phyloP scores from a whole-genome alignment of 2,797 vertebrate species.

The Oreonectes daqikongensis region DNA sequence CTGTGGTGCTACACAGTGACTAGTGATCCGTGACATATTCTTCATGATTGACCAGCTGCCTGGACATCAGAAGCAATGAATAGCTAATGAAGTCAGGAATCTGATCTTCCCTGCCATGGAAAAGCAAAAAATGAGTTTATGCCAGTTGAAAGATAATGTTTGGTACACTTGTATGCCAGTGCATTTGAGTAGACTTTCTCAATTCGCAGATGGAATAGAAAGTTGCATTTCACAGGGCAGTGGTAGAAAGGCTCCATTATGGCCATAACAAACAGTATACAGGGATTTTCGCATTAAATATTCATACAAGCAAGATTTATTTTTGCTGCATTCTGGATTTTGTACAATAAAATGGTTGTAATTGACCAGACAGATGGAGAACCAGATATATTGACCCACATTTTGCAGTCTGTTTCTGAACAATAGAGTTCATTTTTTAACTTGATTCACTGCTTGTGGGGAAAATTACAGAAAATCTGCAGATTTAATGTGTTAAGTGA shows the following conservation, averaged over 20 bases:
- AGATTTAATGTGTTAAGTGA: background rate
- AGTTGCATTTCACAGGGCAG: background rate
- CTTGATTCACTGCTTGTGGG: too few relatives aligned
- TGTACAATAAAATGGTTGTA: slow-evolving; percentile 17
- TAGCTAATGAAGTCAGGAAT: slow-evolving; percentile 67
- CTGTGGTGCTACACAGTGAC: slow-evolving; percentile 14
- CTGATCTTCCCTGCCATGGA: slow-evolving; percentile 46
- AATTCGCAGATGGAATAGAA: slow-evolving; percentile 24
- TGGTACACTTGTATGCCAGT: slow-evolving; percentile 40
- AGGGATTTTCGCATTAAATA: slow-evolving; percentile 31
- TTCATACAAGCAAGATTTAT: slow-evolving; percentile 44
- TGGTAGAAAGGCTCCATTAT: slow-evolving; percentile 19
- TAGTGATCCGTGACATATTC: slow-evolving; percentile 62
- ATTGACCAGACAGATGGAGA: slow-evolving; percentile 8
- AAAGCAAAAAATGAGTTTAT: slow-evolving; percentile 46
- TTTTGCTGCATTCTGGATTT: slow-evolving; percentile 23
- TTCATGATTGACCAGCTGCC: slow-evolving; percentile 70
- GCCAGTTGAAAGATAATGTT: slow-evolving; percentile 44
- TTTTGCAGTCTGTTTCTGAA: background rate
- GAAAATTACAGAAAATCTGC: background rate
- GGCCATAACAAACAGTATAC: slow-evolving; percentile 1
- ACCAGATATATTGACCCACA: slow-evolving; percentile 5
- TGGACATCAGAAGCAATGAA: slow-evolving; percentile 68
- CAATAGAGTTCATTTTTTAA: too few relatives aligned
- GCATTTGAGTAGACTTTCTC: slow-evolving; percentile 45